Percentiles rank a stretch among this genome's conserved stretches.
Evolutionary conservation across 2,113 vertebrate species (phyloP).

Genomic region (Todiramphus chloris): DNA sequence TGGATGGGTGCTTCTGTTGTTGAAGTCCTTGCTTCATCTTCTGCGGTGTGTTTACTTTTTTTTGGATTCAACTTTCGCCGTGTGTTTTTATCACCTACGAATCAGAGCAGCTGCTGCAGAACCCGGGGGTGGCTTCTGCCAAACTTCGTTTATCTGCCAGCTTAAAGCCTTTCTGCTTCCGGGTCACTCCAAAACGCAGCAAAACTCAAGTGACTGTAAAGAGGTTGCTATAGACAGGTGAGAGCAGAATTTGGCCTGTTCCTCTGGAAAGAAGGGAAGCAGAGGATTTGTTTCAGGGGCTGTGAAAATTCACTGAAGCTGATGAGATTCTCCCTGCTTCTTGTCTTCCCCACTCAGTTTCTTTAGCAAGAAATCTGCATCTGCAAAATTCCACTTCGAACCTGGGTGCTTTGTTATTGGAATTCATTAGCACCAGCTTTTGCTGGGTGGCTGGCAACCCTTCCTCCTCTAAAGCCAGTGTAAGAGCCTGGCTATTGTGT

Average conservation of each 20-base stretch:
- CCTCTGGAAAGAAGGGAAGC: neutral
- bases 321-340: neutral
- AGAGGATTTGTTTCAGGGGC: neutral
- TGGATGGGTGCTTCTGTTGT: neutral
- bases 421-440: neutral
- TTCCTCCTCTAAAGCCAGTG: neutral
- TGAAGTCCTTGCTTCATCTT: neutral
- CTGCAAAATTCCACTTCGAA: neutral
- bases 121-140: neutral
- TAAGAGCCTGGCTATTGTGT: no score
- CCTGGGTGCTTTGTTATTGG: neutral
- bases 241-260: neutral
- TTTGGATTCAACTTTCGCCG: neutral
- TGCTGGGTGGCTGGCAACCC: neutral
- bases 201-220: neutral
- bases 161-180: neutral
- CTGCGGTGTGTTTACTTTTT: neutral
- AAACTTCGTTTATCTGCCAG: neutral
- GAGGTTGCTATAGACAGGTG: rapidly evolving
- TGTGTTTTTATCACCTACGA: neutral
- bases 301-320: neutral
- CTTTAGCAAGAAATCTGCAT: neutral
- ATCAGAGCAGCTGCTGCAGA: neutral
- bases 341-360: neutral
- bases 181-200: neutral